Conservation (phyloP, 2,888 invertebrate genomes). For the Galerucella pusilla region DNA sequence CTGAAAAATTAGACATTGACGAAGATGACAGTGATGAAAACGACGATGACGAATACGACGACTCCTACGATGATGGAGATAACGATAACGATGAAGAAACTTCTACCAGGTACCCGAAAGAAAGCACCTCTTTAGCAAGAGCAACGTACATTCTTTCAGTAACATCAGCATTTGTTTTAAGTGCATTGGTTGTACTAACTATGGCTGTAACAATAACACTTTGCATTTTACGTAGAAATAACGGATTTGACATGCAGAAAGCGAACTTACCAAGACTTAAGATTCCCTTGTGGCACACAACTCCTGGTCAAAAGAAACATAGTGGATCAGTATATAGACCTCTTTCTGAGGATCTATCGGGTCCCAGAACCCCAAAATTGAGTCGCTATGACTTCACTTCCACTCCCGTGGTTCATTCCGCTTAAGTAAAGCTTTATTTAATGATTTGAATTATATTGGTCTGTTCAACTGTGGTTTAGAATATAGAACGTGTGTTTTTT, state of each 20-base stretch:
- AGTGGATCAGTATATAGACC: conserved; percentile 83
- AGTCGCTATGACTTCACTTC: conserved; percentile 68
- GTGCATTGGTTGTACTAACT: conserved; percentile 68
- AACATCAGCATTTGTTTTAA: conserved; percentile 70
- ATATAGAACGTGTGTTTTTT: conserved; percentile 12
- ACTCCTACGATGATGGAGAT: conserved; percentile 61
- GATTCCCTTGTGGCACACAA: conserved; percentile 59
- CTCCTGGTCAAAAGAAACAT: conserved; percentile 72
- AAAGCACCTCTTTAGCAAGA: conserved; percentile 44
- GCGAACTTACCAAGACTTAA: conserved; percentile 60
- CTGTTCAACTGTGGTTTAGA: conserved; percentile 12
- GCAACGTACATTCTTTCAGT: conserved; percentile 57
- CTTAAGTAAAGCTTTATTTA: conserved; percentile 32
- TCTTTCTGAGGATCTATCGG: conserved; percentile 79
- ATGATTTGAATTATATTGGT: conserved; percentile 27
- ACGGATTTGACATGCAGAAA: conserved; percentile 55
- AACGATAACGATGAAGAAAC: conserved; percentile 44
- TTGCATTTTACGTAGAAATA: conserved; percentile 58
- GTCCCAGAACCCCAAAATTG: conserved; percentile 74
- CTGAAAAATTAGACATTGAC: conserved; percentile 32
- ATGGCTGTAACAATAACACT: conserved; percentile 62
- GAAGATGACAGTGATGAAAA: conserved; percentile 43
- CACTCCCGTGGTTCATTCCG: conserved; percentile 53
- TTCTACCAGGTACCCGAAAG: conserved; percentile 18
- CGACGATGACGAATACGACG: conserved; percentile 61